These are phyloP conservation scores for Bombus cullumanus DNA, from an alignment of 1,140 invertebrate species.

Conservation along the genomic window DNA sequence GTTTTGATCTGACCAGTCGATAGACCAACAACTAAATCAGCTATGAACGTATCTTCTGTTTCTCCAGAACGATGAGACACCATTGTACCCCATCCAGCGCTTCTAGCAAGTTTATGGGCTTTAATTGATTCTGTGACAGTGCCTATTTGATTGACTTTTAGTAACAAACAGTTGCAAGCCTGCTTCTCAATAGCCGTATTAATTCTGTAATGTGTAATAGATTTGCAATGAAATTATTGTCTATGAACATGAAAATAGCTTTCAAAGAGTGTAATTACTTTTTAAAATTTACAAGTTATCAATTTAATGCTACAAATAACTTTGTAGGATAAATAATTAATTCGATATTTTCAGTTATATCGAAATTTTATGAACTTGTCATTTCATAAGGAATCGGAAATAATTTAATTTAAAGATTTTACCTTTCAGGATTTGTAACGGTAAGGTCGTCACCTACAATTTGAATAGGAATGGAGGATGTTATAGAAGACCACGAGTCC, in stretches of 20 bases:
- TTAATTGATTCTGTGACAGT: constrained; percentile 98
- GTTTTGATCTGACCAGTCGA: constrained; percentile 99
- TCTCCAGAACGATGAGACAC: constrained; percentile 99
- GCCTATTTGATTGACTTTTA: constrained; percentile 99
- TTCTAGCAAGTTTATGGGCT: constrained; percentile 96
- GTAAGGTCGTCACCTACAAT: constrained; percentile 99
- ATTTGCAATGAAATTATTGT: not conserved
- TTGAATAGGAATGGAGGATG: constrained; percentile 91
- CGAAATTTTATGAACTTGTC: not conserved
- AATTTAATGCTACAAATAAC: not conserved
- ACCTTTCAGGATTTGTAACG: constrained; percentile 91
- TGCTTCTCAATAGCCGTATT: constrained; percentile 98
- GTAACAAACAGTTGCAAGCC: constrained; percentile 97
- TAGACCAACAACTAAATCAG: constrained; percentile 98
- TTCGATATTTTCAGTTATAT: not conserved
- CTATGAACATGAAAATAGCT: not conserved
- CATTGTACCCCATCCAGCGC: constrained; percentile 99
- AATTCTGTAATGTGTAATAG: constrained; percentile 85
- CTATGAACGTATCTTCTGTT: constrained; percentile 99
- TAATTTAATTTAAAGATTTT: constrained; percentile 12
- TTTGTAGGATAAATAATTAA: not conserved
- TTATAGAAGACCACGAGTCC: constrained; percentile 95
- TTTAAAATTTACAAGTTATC: not conserved
- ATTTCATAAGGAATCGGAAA: no score
- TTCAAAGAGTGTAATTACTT: not conserved